phyloP scores from a whole-genome alignment of 2,888 invertebrate genomes.

The Neocrepidodera transversa region DNA sequence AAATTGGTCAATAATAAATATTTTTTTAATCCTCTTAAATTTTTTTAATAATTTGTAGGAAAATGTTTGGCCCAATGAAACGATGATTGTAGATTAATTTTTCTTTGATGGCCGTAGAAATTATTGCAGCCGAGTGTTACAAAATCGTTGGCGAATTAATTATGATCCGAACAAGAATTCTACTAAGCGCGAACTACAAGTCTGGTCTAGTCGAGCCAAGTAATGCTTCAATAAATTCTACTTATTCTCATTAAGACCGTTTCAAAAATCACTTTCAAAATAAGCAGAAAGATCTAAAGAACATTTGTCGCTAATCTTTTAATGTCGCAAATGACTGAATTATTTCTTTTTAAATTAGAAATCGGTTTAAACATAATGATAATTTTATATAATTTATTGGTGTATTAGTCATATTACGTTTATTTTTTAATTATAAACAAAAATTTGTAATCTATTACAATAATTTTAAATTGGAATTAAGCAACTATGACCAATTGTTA shows the following conservation, averaged over 20 bases:
- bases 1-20: too few relatives aligned
- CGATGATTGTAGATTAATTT: not conserved
- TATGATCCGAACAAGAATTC: constrained; percentile 17
- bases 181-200: constrained; percentile 5
- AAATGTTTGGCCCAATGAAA: too few relatives aligned
- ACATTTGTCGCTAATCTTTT: constrained; percentile 18
- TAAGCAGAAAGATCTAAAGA: constrained; percentile 14
- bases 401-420: too few relatives aligned
- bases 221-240: constrained; percentile 22
- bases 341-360: too few relatives aligned
- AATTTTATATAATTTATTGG: too few relatives aligned
- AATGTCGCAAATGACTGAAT: constrained; percentile 13
- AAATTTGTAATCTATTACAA: too few relatives aligned
- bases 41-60: too few relatives aligned
- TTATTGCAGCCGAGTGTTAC: not conserved
- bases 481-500: not conserved
- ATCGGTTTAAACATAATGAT: too few relatives aligned
- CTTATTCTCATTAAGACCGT: constrained; percentile 23
- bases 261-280: constrained; percentile 12
- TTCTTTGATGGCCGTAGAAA: not conserved
- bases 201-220: constrained; percentile 17
- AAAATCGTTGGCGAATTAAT: constrained; percentile 3
- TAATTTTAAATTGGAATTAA: too few relatives aligned
- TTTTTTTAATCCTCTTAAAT: too few relatives aligned
- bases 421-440: too few relatives aligned